phyloP scores from a whole-genome alignment of 2,113 vertebrate species.

The Emydocephalus ijimae region DNA sequence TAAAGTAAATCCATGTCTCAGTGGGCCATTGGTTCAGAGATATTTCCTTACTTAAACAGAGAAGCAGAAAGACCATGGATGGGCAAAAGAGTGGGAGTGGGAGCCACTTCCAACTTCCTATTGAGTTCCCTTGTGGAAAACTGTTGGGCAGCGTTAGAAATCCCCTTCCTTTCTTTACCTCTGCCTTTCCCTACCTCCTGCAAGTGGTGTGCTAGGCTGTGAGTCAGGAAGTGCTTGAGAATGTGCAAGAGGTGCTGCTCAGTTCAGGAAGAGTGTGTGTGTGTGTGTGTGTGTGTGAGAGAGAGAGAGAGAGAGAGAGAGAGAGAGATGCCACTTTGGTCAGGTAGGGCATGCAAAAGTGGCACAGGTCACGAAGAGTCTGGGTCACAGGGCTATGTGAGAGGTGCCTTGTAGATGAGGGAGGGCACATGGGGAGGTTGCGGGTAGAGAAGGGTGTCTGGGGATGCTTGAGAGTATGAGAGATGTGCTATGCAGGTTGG shows the following conservation, averaged over 20 bases:
- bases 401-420: background rate
- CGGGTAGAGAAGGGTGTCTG: background rate
- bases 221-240: background rate
- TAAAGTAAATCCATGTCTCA: background rate
- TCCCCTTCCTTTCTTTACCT: background rate
- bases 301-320: too few relatives aligned
- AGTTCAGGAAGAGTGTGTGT: background rate
- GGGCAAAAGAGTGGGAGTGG: background rate
- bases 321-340: background rate
- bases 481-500: background rate
- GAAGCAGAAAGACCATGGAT: background rate
- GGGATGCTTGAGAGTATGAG: background rate
- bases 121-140: background rate
- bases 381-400: background rate
- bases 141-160: background rate
- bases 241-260: background rate
- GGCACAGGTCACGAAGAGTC: too few relatives aligned
- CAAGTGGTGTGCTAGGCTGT: background rate
- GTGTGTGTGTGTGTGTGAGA: background rate
- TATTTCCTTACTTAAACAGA: background rate
- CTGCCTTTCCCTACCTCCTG: background rate
- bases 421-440: background rate
- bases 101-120: background rate
- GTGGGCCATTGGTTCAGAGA: background rate
- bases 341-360: background rate